phyloP scores from a whole-genome alignment of 2,797 vertebrate genomes.

The Chelon labrosus region DNA sequence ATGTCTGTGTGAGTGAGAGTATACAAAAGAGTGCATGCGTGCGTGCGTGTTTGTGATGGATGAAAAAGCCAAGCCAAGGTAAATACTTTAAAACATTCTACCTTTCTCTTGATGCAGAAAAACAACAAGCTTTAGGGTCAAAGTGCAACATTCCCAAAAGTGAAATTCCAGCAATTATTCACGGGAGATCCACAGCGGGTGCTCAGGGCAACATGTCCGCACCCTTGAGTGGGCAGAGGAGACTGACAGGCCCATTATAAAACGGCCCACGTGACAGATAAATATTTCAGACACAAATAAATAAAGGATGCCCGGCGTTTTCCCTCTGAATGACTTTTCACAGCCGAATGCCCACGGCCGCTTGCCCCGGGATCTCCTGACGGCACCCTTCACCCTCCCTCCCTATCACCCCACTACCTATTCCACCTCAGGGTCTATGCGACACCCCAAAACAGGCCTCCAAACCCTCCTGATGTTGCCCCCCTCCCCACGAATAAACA shows the following conservation, averaged over 20 bases:
- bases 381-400: slow-evolving; percentile 75
- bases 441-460: slow-evolving; percentile 74
- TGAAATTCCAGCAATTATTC: slow-evolving; percentile 90
- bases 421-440: slow-evolving; percentile 61
- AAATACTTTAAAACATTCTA: slow-evolving; percentile 85
- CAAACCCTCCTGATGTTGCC: slow-evolving; percentile 67
- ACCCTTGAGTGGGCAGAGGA: slow-evolving; percentile 87
- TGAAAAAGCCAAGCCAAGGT: slow-evolving; percentile 75
- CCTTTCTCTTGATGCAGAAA: slow-evolving; percentile 84
- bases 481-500: slow-evolving; percentile 5
- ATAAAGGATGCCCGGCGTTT: slow-evolving; percentile 97
- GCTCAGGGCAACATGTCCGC: slow-evolving; percentile 85
- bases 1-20: slow-evolving; percentile 60
- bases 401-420: slow-evolving; percentile 64
- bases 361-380: slow-evolving; percentile 83
- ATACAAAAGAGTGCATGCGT: slow-evolving; percentile 21
- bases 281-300: slow-evolving; percentile 99
- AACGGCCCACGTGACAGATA: slow-evolving; percentile 94
- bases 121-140: slow-evolving; percentile 83
- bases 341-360: slow-evolving; percentile 90
- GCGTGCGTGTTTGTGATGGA: slow-evolving; percentile 47
- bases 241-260: slow-evolving; percentile 96
- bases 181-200: slow-evolving; percentile 83
- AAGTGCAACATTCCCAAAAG: slow-evolving; percentile 87
- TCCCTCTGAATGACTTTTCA: slow-evolving; percentile 93